These are phyloP conservation scores for Pseudocheirus occidentalis DNA, from an alignment of 2,797 vertebrate species.

Conservation along the genomic window DNA sequence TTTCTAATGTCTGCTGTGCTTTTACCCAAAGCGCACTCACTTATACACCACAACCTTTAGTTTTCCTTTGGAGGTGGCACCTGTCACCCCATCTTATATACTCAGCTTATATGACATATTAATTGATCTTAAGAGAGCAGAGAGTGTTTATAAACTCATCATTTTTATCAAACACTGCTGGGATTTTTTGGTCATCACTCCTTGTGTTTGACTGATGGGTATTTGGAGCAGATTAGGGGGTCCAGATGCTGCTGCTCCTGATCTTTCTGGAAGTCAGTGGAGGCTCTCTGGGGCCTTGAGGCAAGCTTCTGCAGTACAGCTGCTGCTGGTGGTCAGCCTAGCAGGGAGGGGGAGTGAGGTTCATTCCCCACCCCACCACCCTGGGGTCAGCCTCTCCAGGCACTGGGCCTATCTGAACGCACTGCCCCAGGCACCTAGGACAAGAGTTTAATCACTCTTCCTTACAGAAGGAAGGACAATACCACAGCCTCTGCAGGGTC, in stretches of 20 bases:
- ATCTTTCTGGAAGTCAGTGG: background rate
- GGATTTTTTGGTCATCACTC: background rate
- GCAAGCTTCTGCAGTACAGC: background rate
- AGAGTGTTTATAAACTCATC: background rate
- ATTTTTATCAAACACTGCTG: background rate
- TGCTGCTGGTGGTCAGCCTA: background rate
- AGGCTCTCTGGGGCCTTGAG: no score
- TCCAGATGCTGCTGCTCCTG: background rate
- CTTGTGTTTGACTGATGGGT: background rate
- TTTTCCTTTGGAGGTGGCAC: background rate
- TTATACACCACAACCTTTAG: background rate
- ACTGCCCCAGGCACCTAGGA: no score
- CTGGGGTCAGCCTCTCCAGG: no score
- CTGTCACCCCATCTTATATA: background rate
- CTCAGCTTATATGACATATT: no score
- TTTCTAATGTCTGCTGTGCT: background rate
- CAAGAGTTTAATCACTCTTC: background rate
- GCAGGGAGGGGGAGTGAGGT: background rate
- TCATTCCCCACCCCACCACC: background rate
- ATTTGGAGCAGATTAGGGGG: background rate
- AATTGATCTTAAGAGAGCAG: background rate
- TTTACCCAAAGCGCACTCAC: constrained; percentile 19
- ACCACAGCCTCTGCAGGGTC: no score
- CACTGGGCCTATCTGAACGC: background rate
- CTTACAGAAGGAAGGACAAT: no score